Percentiles rank a stretch among this genome's conserved stretches.
phyloP scores from a whole-genome alignment of 2,797 vertebrate species.

The Falco novaeseelandiae region DNA sequence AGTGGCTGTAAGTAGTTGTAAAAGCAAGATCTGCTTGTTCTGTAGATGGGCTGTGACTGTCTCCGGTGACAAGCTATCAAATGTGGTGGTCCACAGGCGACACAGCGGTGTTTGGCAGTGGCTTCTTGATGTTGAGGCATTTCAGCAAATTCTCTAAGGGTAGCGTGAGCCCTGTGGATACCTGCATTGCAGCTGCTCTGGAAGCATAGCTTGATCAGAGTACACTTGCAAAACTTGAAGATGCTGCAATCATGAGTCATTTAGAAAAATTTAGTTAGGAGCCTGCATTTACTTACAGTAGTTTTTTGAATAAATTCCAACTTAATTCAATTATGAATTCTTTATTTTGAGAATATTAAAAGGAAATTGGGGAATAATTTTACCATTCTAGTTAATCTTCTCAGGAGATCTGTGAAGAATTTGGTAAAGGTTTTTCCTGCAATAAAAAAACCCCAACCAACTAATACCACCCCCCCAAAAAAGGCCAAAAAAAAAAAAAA shows the following conservation, averaged over 20 bases:
- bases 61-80: not conserved
- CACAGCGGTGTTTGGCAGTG: accelerated
- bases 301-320: not conserved
- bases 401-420: not conserved
- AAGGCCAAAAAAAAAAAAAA: not conserved
- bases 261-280: not conserved
- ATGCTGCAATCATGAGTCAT: constrained; percentile 19
- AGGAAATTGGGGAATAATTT: not conserved
- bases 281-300: not conserved
- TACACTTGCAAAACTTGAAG: not conserved
- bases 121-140: not conserved
- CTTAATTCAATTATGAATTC: not conserved
- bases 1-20: not conserved
- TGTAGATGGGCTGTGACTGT: not conserved
- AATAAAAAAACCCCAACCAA: not conserved
- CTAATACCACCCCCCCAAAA: not conserved
- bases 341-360: not conserved
- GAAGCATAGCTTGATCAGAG: not conserved
- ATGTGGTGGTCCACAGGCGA: not conserved
- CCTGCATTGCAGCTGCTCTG: constrained; percentile 45
- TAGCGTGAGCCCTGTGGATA: not conserved
- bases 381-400: not conserved
- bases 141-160: not conserved
- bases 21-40: not conserved
- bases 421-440: not conserved